A percentile compares a stretch with the other conserved stretches of the same genome.
Evolutionary conservation across 2,888 invertebrate species (phyloP).

Genomic region (Drosophila tripunctata): DNA sequence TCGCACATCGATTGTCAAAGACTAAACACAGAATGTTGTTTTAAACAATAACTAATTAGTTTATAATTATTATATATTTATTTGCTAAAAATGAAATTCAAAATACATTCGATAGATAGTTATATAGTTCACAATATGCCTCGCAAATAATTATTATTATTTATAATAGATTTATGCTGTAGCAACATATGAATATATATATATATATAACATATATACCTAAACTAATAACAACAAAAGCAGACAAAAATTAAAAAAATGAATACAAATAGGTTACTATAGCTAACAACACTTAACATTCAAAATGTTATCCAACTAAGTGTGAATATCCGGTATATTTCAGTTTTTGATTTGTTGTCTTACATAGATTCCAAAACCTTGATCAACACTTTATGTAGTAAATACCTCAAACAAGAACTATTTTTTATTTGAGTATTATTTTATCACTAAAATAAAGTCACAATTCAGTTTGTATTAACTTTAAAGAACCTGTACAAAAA

Average conservation of each 20-base stretch:
- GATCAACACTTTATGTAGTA: constrained; percentile 28
- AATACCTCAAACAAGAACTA: constrained; percentile 34
- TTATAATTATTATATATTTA: too few relatives aligned
- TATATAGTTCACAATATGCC: constrained; percentile 44
- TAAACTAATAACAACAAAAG: too few relatives aligned
- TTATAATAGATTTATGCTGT: neutral
- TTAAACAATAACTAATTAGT: constrained; percentile 35
- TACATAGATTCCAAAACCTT: neutral
- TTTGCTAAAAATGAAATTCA: constrained; percentile 4
- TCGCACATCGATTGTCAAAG: constrained; percentile 47
- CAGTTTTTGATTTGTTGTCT: neutral
- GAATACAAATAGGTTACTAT: too few relatives aligned
- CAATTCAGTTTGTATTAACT: constrained; percentile 31
- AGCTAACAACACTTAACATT: neutral
- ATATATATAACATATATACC: too few relatives aligned
- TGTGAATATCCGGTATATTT: too few relatives aligned
- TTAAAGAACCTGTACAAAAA: constrained; percentile 51
- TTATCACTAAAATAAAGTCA: constrained; percentile 14
- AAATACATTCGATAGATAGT: constrained; percentile 10
- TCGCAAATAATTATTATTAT: constrained; percentile 55
- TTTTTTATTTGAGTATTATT: constrained; percentile 27
- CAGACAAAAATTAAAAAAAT: too few relatives aligned
- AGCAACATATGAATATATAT: neutral
- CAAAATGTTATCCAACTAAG: neutral
- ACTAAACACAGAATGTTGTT: constrained; percentile 48